Evolutionary conservation across 2,888 invertebrate genomes (phyloP).

Genomic region (Aplocera efformata): DNA sequence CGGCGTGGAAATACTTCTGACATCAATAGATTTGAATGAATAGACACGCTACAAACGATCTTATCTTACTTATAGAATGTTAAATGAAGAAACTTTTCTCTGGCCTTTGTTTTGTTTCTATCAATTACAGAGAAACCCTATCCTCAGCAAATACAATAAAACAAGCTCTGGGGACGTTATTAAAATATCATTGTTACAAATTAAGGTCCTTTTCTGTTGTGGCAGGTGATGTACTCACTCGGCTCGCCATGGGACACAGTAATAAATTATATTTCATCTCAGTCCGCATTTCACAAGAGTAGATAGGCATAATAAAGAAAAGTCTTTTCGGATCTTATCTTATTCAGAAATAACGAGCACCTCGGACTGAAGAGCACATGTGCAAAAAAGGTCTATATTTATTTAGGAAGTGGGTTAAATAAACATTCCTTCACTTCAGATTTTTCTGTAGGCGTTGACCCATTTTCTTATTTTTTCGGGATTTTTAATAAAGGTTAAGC

Average conservation of each 20-base stretch:
- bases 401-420: slow-evolving; percentile 24
- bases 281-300: slow-evolving; percentile 38
- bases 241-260: slow-evolving; percentile 37
- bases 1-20: slow-evolving; percentile 16
- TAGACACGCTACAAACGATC: slow-evolving; percentile 6
- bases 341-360: slow-evolving; percentile 18
- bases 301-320: slow-evolving; percentile 5
- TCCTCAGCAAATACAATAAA: slow-evolving; percentile 3
- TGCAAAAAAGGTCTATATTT: slow-evolving; percentile 24
- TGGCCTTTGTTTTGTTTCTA: slow-evolving; percentile 1
- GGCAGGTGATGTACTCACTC: slow-evolving; percentile 33
- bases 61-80: neutral
- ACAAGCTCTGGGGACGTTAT: slow-evolving; percentile 10
- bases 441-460: slow-evolving; percentile 22
- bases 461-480: slow-evolving; percentile 10
- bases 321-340: slow-evolving; percentile 11
- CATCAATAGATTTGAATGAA: slow-evolving; percentile 20
- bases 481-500: slow-evolving; percentile 9
- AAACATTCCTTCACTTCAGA: slow-evolving; percentile 19
- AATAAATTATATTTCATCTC: slow-evolving; percentile 47
- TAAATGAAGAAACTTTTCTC: slow-evolving; percentile 1
- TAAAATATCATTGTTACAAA: slow-evolving; percentile 28
- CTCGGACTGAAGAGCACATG: slow-evolving; percentile 13
- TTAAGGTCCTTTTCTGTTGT: slow-evolving; percentile 28
- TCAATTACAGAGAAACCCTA: neutral